A percentile compares a stretch with the other conserved stretches of the same genome.
Evolutionary conservation across 2,797 vertebrate species (phyloP).

Genomic region (Falco novaeseelandiae): DNA sequence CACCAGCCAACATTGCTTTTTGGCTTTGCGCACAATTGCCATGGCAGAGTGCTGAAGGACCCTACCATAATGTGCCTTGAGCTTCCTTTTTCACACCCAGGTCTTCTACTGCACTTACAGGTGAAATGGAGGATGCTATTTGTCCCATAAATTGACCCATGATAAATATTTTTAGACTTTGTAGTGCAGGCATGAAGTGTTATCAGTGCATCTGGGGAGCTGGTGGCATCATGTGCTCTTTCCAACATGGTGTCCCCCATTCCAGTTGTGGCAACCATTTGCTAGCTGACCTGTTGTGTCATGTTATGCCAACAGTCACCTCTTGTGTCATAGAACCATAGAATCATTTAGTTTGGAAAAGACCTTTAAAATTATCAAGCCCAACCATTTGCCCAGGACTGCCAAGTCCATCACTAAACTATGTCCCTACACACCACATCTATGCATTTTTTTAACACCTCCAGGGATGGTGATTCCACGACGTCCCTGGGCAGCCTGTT

Average conservation of each 20-base stretch:
- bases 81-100: not conserved
- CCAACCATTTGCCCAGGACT: too few relatives aligned
- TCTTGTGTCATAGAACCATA: not conserved
- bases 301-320: not conserved
- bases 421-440: too few relatives aligned
- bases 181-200: not conserved
- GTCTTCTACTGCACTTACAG: not conserved
- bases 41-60: not conserved
- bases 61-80: not conserved
- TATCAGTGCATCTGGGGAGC: too few relatives aligned
- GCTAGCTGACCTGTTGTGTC: not conserved
- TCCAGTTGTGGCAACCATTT: not conserved
- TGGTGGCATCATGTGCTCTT: not conserved
- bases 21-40: not conserved
- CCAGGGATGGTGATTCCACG: too few relatives aligned
- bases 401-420: too few relatives aligned
- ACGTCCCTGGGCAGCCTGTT: too few relatives aligned
- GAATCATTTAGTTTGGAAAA: too few relatives aligned
- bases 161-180: not conserved
- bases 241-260: not conserved
- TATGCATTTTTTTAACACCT: too few relatives aligned
- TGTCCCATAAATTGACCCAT: not conserved
- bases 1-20: not conserved
- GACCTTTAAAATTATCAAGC: too few relatives aligned
- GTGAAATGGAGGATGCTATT: not conserved